These are phyloP conservation scores for Cryptus viduatorius DNA, from an alignment of 2,888 invertebrate species.

Conservation along the genomic window DNA sequence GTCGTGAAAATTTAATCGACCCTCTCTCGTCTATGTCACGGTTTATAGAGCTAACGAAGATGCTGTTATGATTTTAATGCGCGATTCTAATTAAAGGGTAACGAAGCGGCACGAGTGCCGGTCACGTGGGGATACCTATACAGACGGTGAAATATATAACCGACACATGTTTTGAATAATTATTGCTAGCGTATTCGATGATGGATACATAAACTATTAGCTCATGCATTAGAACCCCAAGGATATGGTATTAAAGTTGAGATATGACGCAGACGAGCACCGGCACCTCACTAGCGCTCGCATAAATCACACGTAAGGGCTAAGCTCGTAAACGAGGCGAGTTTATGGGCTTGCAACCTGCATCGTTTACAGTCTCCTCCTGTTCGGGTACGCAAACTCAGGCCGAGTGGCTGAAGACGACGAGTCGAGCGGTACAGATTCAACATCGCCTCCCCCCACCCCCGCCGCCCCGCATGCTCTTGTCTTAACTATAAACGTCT, in stretches of 20 bases:
- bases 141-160: neutral
- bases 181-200: neutral
- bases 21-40: neutral
- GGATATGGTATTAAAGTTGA: slow-evolving; percentile 13
- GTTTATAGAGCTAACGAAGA: neutral
- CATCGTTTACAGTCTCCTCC: slow-evolving; percentile 59
- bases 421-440: slow-evolving; percentile 35
- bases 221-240: neutral
- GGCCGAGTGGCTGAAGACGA: neutral
- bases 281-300: slow-evolving; percentile 47
- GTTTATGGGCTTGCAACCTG: slow-evolving; percentile 63
- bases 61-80: neutral
- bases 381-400: slow-evolving; percentile 47
- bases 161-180: neutral
- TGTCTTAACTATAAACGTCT: slow-evolving; percentile 45
- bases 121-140: too few species aligned
- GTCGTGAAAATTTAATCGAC: neutral
- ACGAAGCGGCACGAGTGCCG: too few species aligned
- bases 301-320: slow-evolving; percentile 65
- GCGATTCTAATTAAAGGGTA: neutral
- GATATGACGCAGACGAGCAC: slow-evolving; percentile 44
- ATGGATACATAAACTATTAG: slow-evolving; percentile 34
- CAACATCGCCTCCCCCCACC: neutral
- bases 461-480: neutral
- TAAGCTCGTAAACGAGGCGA: slow-evolving; percentile 66